These are phyloP conservation scores for Syritta pipiens DNA, from an alignment of 2,888 invertebrate genomes.

Conservation along the genomic window DNA sequence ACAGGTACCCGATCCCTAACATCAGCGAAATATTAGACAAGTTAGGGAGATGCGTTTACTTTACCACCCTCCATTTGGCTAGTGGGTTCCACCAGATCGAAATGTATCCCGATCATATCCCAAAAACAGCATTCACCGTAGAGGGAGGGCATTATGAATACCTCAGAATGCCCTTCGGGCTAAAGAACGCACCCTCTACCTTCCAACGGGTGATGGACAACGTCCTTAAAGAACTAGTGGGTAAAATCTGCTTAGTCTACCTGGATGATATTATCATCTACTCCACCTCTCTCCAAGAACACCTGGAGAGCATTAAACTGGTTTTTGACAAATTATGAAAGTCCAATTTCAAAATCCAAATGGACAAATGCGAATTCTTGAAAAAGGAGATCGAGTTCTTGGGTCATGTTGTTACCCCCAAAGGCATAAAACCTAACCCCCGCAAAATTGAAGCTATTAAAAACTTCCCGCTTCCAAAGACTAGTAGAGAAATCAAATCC, in stretches of 20 bases:
- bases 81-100: slow-evolving; percentile 42
- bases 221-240: background rate
- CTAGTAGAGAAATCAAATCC: background rate
- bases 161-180: slow-evolving; percentile 6
- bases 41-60: slow-evolving; percentile 3
- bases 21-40: slow-evolving; percentile 27
- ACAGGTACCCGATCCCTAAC: slow-evolving; percentile 25
- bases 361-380: slow-evolving; percentile 11
- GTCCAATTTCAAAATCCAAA: slow-evolving; percentile 71
- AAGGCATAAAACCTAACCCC: slow-evolving; percentile 13
- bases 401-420: slow-evolving; percentile 2
- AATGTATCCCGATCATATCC: slow-evolving; percentile 4
- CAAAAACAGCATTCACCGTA: slow-evolving; percentile 22
- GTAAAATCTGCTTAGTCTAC: slow-evolving; percentile 11
- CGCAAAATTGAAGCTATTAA: slow-evolving; percentile 1
- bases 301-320: slow-evolving; percentile 13
- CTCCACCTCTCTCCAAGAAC: slow-evolving; percentile 15
- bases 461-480: slow-evolving; percentile 4
- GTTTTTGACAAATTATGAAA: slow-evolving; percentile 70
- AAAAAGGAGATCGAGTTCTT: slow-evolving; percentile 9
- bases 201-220: slow-evolving; percentile 25
- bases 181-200: too few relatives aligned
- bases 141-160: slow-evolving; percentile 21
- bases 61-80: slow-evolving; percentile 16
- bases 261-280: slow-evolving; percentile 16